Evolutionary conservation across 2,797 vertebrate genomes (phyloP).

Genomic region (Macropodus opercularis): DNA sequence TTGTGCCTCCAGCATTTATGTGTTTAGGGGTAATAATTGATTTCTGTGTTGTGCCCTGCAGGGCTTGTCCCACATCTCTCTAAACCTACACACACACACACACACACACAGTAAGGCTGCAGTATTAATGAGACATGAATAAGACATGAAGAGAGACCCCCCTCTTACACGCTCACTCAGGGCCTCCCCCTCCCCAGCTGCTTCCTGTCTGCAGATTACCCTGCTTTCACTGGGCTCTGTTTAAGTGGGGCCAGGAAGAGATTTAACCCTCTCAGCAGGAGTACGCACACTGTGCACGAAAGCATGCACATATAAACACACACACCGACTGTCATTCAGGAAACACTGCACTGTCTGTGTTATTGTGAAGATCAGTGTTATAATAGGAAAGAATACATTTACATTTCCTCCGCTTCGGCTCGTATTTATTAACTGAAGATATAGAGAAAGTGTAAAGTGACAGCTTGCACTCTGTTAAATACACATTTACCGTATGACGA

Average conservation of each 20-base stretch:
- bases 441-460: constrained; percentile 1
- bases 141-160: constrained; percentile 83
- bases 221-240: constrained; percentile 79
- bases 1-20: constrained; percentile 71
- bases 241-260: constrained; percentile 83
- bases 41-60: constrained; percentile 76
- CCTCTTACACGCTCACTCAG: constrained; percentile 75
- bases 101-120: constrained; percentile 64
- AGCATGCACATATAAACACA: constrained; percentile 9
- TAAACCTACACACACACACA: constrained; percentile 23
- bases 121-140: constrained; percentile 87
- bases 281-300: constrained; percentile 35
- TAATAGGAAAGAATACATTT: not conserved
- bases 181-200: constrained; percentile 77
- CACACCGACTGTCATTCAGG: constrained; percentile 38
- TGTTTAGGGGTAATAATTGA: constrained; percentile 82
- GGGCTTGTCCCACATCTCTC: constrained; percentile 74
- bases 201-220: constrained; percentile 85
- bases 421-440: not conserved
- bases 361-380: constrained; percentile 31
- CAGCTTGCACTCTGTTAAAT: not conserved
- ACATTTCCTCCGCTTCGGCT: constrained; percentile 1
- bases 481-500: not conserved
- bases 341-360: constrained; percentile 42
- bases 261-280: constrained; percentile 80